Percentiles rank a stretch among this genome's conserved stretches.
These are phyloP conservation scores for Psylliodes chrysocephalus DNA, from an alignment of 2,888 invertebrate species.

Conservation along the genomic window DNA sequence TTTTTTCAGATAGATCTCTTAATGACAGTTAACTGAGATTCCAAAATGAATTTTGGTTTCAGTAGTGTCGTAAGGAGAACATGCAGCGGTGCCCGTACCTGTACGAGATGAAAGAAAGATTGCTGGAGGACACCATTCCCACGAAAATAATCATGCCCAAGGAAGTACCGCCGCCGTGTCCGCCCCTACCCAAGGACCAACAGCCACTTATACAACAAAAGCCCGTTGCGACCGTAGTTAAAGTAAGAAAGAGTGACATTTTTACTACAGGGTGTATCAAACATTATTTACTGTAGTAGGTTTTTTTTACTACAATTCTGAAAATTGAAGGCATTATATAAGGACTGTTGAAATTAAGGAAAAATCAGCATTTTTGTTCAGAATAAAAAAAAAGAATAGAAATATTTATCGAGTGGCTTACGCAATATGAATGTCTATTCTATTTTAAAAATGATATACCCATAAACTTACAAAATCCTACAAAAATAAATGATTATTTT, in stretches of 20 bases:
- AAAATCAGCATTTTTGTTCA: too few species aligned
- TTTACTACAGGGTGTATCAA: background rate
- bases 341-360: too few species aligned
- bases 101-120: constrained; percentile 93
- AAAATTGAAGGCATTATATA: too few species aligned
- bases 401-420: too few species aligned
- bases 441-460: too few species aligned
- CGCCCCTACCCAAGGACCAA: constrained; percentile 63
- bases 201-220: constrained; percentile 62
- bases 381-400: too few species aligned
- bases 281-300: too few species aligned
- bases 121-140: constrained; percentile 78
- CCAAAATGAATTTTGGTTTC: constrained; percentile 48
- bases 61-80: constrained; percentile 67
- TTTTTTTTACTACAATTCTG: too few species aligned
- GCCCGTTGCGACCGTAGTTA: constrained; percentile 89
- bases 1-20: constrained; percentile 22
- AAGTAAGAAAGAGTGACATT: constrained; percentile 78
- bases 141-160: constrained; percentile 71
- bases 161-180: constrained; percentile 62
- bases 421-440: too few species aligned
- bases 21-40: constrained; percentile 26
- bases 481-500: too few species aligned
- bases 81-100: constrained; percentile 92
- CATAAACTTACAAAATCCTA: too few species aligned